Evolutionary conservation across 2,888 invertebrate species (phyloP).

Genomic region (Ganaspis brasiliensis): DNA sequence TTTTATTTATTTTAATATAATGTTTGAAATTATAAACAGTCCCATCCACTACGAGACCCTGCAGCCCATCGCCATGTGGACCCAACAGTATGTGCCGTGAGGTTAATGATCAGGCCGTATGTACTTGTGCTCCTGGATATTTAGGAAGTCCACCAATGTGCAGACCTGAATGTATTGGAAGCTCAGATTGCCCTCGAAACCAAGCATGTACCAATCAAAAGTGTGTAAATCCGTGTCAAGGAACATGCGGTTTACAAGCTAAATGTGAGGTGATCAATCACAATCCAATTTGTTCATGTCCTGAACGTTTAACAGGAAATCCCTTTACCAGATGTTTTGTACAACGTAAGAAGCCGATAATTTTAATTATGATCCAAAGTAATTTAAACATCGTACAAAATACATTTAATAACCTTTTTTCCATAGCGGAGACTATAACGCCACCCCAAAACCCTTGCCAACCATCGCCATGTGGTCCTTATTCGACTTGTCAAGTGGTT

Average conservation of each 20-base stretch:
- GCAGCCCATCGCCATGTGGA: constrained; percentile 86
- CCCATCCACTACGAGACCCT: constrained; percentile 80
- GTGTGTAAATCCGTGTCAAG: constrained; percentile 84
- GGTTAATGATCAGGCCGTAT: constrained; percentile 85
- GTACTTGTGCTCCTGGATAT: constrained; percentile 85
- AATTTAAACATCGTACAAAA: not conserved
- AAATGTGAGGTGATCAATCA: constrained; percentile 85
- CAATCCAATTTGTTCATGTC: constrained; percentile 85
- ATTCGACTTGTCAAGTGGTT: constrained; percentile 85
- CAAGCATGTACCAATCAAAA: constrained; percentile 87
- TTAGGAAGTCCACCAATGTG: constrained; percentile 86
- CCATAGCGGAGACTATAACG: constrained; percentile 57
- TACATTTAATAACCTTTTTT: not conserved
- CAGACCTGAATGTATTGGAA: constrained; percentile 86
- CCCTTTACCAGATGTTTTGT: constrained; percentile 80
- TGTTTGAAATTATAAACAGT: constrained; percentile 46
- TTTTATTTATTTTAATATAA: not conserved
- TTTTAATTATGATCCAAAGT: not conserved
- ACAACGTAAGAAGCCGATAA: constrained; percentile 56
- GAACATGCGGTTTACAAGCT: constrained; percentile 84
- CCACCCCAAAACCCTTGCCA: constrained; percentile 70
- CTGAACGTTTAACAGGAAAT: constrained; percentile 84
- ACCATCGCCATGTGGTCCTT: constrained; percentile 80
- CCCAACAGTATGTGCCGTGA: constrained; percentile 86
- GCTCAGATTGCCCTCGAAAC: constrained; percentile 85